phyloP scores from a whole-genome alignment of 2,797 vertebrate species.

The Hoplostethus atlanticus region DNA sequence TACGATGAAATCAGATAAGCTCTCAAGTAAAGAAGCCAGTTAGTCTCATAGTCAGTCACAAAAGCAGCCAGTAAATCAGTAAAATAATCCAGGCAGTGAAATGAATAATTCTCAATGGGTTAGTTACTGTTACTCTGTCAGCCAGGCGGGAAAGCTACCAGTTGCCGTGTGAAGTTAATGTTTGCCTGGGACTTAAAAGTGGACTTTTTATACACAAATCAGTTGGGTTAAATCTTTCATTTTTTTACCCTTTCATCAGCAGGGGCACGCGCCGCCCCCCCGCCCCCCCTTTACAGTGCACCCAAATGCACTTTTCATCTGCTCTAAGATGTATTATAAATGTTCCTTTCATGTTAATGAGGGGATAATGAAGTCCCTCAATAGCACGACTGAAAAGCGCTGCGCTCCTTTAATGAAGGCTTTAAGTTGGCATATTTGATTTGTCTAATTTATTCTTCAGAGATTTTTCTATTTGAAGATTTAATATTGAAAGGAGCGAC shows the following conservation, averaged over 20 bases:
- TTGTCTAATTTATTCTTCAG: constrained; percentile 86
- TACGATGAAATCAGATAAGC: neutral
- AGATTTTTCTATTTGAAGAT: constrained; percentile 82
- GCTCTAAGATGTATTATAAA: constrained; percentile 88
- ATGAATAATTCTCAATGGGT: neutral
- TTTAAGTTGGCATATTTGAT: constrained; percentile 86
- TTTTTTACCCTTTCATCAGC: constrained; percentile 75
- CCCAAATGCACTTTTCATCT: constrained; percentile 84
- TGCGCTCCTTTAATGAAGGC: constrained; percentile 80
- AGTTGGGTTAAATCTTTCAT: constrained; percentile 78
- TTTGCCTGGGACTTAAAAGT: neutral
- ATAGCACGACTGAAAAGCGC: constrained; percentile 76
- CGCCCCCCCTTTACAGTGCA: constrained; percentile 66
- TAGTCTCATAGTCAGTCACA: too few species aligned
- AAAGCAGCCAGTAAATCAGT: constrained; percentile 6
- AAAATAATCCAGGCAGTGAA: too few species aligned
- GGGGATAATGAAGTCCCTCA: constrained; percentile 84
- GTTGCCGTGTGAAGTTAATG: constrained; percentile 16
- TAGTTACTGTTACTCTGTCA: constrained; percentile 6
- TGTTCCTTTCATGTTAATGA: constrained; percentile 87
- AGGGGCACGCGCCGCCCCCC: constrained; percentile 50
- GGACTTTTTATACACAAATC: constrained; percentile 63
- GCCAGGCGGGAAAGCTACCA: constrained; percentile 18
- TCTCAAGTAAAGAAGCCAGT: too few species aligned
- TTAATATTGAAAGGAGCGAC: constrained; percentile 78